Conservation (phyloP, 2,888 invertebrate genomes). For the Boloria euphrosyne region DNA sequence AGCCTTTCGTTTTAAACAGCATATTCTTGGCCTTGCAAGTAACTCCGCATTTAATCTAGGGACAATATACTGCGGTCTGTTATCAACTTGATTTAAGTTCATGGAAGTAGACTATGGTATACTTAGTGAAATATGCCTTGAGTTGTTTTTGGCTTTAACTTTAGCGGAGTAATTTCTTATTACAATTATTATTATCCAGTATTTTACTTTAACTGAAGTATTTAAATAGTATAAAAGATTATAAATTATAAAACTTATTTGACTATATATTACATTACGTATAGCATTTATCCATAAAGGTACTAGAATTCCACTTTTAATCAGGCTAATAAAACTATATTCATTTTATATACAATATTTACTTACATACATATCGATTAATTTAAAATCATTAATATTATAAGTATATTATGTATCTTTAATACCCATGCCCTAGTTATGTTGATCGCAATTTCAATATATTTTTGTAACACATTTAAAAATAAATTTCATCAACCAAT, state of each 20-base stretch:
- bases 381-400: no score
- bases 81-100: conserved; percentile 49
- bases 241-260: no score
- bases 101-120: conserved; percentile 32
- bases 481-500: conserved; percentile 20
- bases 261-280: no score
- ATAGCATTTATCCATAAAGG: no score
- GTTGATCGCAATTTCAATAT: background rate
- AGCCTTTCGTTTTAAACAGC: conserved; percentile 37
- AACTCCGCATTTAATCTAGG: conserved; percentile 42
- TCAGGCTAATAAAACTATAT: no score
- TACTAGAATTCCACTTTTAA: no score
- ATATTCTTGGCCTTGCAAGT: conserved; percentile 44
- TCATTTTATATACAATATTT: no score
- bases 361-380: no score
- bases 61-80: conserved; percentile 46
- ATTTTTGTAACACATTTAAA: background rate
- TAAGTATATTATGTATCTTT: no score
- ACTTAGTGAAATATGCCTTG: conserved; percentile 25
- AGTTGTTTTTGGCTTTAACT: conserved; percentile 16
- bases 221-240: no score
- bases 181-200: background rate
- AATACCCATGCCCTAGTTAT: no score
- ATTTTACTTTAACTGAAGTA: background rate
- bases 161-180: conserved; percentile 11